These are phyloP conservation scores for Lagodon rhomboides DNA, from an alignment of 2,797 vertebrate species.

Conservation along the genomic window DNA sequence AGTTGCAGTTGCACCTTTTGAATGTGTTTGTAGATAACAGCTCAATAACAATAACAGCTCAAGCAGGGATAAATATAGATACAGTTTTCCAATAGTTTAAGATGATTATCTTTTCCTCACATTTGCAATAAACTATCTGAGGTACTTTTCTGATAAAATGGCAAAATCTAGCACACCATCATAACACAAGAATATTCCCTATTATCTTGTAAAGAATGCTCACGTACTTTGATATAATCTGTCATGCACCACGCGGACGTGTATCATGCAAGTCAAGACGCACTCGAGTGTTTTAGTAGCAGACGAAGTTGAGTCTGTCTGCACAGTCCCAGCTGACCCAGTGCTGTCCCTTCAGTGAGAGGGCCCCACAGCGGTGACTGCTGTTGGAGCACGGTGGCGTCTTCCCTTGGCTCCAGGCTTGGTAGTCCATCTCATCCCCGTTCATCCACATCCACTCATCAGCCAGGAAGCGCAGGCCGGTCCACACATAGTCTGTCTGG, in stretches of 20 bases:
- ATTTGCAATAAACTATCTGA: not conserved
- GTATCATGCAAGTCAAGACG: not conserved
- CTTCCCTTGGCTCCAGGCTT: not conserved
- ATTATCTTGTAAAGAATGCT: not conserved
- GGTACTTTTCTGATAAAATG: not conserved
- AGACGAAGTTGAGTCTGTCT: slow-evolving; percentile 53
- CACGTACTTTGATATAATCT: not conserved
- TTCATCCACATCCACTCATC: slow-evolving; percentile 59
- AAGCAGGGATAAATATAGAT: not conserved
- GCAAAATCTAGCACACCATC: not conserved
- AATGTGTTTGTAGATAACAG: slow-evolving; percentile 1
- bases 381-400: slow-evolving; percentile 31
- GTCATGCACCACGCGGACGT: not conserved
- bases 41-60: not conserved
- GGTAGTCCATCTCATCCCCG: not conserved
- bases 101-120: not conserved
- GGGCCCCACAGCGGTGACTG: slow-evolving; percentile 30
- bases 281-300: not conserved
- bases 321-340: slow-evolving; percentile 51
- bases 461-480: slow-evolving; percentile 50
- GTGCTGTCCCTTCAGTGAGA: slow-evolving; percentile 2
- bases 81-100: not conserved
- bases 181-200: not conserved
- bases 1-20: not conserved
- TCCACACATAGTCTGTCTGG: slow-evolving; percentile 54